Percentiles rank a stretch among this genome's conserved stretches.
Conservation (phyloP, 2,888 invertebrate genomes). For the Cetonia aurata region DNA sequence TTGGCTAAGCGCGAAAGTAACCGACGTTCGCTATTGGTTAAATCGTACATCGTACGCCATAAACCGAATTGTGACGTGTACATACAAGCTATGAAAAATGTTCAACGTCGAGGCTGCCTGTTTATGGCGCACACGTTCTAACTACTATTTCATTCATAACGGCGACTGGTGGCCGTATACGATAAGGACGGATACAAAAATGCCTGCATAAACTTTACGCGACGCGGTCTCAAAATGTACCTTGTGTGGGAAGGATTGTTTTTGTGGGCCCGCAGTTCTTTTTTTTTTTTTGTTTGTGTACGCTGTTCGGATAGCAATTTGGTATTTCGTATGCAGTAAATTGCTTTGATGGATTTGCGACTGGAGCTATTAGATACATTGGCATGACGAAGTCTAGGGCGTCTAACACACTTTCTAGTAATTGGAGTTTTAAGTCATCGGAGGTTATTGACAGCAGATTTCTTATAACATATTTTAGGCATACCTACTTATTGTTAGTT, state of each 20-base stretch:
- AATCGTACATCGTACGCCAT: conserved; percentile 13
- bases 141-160: conserved; percentile 39
- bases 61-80: conserved; percentile 33
- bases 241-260: conserved; percentile 2
- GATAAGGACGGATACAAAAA: conserved; percentile 26
- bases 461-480: conserved; percentile 15
- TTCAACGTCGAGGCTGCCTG: conserved; percentile 19
- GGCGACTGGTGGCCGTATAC: conserved; percentile 7
- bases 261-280: neutral
- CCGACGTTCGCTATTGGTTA: conserved; percentile 22
- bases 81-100: conserved; percentile 17
- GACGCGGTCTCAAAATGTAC: neutral
- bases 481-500: neutral
- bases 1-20: conserved; percentile 21
- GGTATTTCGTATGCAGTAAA: neutral
- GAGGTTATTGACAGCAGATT: conserved; percentile 34
- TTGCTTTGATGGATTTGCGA: neutral
- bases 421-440: conserved; percentile 29
- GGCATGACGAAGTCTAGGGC: conserved; percentile 3
- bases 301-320: neutral
- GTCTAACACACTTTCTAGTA: conserved; percentile 33
- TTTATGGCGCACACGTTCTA: conserved; percentile 34
- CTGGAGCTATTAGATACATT: neutral
- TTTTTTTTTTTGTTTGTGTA: neutral
- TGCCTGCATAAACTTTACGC: conserved; percentile 3